Conservation (phyloP, 23 tunicate species). For the Halocynthia aurantium region DNA sequence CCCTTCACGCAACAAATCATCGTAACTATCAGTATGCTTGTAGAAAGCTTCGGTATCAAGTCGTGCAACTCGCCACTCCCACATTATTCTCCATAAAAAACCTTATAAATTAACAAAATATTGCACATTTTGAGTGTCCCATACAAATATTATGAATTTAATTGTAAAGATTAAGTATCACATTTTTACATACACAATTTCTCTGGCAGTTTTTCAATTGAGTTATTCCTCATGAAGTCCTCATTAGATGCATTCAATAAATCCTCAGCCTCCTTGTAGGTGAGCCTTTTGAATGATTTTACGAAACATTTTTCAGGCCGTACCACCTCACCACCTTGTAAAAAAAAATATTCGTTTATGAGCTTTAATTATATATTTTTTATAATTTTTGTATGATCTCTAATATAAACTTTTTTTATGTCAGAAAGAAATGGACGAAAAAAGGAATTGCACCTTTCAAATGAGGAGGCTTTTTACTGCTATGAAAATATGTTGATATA, state of each 20-base stretch:
- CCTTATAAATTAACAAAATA: slow-evolving; percentile 8
- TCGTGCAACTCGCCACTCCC: slow-evolving; percentile 32
- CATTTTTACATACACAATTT: slow-evolving; percentile 5
- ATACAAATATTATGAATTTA: not conserved
- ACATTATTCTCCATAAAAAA: slow-evolving; percentile 38
- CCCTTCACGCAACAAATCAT: slow-evolving; percentile 38
- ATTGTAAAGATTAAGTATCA: not conserved
- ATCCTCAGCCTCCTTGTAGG: slow-evolving; percentile 55
- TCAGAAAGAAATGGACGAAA: not conserved
- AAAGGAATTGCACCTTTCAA: not conserved
- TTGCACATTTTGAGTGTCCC: not conserved
- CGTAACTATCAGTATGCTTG: slow-evolving; percentile 12
- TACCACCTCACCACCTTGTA: not conserved
- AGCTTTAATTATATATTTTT: too few species aligned
- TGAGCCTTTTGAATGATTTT: slow-evolving; percentile 26
- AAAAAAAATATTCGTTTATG: too few species aligned
- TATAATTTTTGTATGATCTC: too few species aligned
- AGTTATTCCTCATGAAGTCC: not conserved
- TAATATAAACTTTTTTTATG: not conserved
- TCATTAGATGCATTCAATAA: too few species aligned
- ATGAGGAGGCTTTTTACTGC: slow-evolving; percentile 27
- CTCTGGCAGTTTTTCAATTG: not conserved
- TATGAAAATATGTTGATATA: slow-evolving; percentile 57
- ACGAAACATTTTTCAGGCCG: slow-evolving; percentile 23
- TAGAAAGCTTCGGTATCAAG: slow-evolving; percentile 17